Evolutionary conservation across 1,140 invertebrate species (phyloP).

Genomic region (Scaptomyza graminum): DNA sequence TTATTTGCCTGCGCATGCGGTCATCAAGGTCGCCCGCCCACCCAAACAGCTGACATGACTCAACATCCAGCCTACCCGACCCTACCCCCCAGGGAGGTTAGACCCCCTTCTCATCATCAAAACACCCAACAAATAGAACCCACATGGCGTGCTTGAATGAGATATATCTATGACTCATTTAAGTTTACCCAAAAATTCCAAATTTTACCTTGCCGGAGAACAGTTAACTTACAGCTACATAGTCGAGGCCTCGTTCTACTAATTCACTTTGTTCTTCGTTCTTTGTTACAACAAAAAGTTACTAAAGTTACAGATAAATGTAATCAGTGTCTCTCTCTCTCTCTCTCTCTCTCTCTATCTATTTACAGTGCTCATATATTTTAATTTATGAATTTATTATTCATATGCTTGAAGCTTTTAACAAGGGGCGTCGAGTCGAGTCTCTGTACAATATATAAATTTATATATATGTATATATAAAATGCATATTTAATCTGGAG

Average conservation of each 20-base stretch:
- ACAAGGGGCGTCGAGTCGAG: not conserved
- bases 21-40: conserved; percentile 69
- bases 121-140: not conserved
- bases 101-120: not conserved
- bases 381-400: too few species aligned
- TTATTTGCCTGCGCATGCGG: conserved; percentile 60
- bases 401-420: not conserved
- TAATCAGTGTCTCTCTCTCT: not conserved
- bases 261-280: not conserved
- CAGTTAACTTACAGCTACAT: not conserved
- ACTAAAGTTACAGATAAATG: not conserved
- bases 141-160: conserved; percentile 8
- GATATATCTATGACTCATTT: conserved; percentile 31
- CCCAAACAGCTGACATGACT: conserved; percentile 68
- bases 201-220: not conserved
- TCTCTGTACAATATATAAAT: not conserved
- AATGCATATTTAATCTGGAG: not conserved
- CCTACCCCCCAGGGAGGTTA: not conserved
- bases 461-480: not conserved
- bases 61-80: conserved; percentile 34
- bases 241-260: not conserved
- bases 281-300: not conserved
- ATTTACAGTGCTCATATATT: too few species aligned
- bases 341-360: too few species aligned
- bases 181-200: not conserved